Conservation (phyloP, 2,113 vertebrate genomes). For the Mystacornis crossleyi region DNA sequence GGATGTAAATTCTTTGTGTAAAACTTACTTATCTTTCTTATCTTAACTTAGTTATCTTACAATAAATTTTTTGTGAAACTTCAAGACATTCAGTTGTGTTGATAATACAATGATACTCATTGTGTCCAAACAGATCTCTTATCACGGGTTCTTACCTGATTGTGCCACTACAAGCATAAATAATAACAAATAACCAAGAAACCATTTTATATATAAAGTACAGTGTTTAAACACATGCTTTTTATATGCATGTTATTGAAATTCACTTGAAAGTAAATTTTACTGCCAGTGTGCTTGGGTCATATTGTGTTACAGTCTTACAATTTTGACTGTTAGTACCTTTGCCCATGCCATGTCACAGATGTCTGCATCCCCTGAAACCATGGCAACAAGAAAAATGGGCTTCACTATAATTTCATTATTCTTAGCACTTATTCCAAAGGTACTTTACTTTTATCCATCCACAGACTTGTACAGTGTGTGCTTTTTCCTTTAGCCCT, state of each 20-base stretch:
- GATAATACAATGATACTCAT: background rate
- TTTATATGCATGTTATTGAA: background rate
- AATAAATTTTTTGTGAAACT: background rate
- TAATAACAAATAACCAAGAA: background rate
- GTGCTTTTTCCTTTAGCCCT: background rate
- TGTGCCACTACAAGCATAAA: background rate
- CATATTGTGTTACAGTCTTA: background rate
- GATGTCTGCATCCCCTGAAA: background rate
- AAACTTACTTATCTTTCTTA: background rate
- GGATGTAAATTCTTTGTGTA: background rate
- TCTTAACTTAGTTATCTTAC: background rate
- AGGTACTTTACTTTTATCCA: background rate
- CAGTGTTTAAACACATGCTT: background rate
- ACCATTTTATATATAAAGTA: background rate
- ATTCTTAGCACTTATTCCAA: background rate
- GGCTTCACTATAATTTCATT: background rate
- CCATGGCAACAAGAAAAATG: background rate
- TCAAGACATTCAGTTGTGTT: background rate
- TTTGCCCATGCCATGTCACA: background rate
- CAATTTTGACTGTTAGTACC: background rate
- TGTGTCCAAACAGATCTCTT: background rate
- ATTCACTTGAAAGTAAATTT: background rate
- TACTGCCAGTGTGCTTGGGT: background rate
- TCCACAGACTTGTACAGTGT: background rate
- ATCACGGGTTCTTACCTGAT: background rate